A percentile compares a stretch with the other conserved stretches of the same genome.
phyloP scores from a whole-genome alignment of 1,140 invertebrate genomes.

The Sminthurinus signatus region DNA sequence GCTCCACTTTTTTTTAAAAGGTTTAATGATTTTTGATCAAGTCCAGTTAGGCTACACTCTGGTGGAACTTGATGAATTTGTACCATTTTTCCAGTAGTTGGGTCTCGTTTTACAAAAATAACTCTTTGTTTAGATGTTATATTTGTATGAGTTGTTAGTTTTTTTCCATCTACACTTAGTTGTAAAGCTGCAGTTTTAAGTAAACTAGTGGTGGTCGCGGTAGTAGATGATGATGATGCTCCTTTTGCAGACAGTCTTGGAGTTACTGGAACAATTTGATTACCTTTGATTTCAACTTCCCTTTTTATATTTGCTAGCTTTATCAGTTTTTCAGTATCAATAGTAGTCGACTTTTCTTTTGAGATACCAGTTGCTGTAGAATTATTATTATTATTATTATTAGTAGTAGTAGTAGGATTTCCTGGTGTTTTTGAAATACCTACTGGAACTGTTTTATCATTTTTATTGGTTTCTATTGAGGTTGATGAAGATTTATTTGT shows the following conservation, averaged over 20 bases:
- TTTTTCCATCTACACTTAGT: slow-evolving; percentile 1
- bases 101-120: slow-evolving; percentile 16
- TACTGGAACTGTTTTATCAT: too few species aligned
- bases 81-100: slow-evolving; percentile 5
- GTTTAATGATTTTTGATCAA: not conserved
- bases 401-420: too few species aligned
- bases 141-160: not conserved
- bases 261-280: too few species aligned
- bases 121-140: not conserved
- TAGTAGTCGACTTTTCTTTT: too few species aligned
- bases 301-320: too few species aligned
- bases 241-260: not conserved
- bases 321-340: too few species aligned
- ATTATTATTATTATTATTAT: too few species aligned
- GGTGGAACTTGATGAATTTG: not conserved
- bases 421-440: too few species aligned
- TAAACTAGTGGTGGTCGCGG: not conserved
- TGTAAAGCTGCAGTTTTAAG: not conserved
- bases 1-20: not conserved
- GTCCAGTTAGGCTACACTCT: not conserved
- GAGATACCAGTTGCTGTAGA: too few species aligned
- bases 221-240: not conserved
- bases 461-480: too few species aligned
- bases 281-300: too few species aligned
- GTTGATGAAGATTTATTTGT: too few species aligned